Conservation (phyloP, 2,113 vertebrate species). For the Chlamydotis undulata region DNA sequence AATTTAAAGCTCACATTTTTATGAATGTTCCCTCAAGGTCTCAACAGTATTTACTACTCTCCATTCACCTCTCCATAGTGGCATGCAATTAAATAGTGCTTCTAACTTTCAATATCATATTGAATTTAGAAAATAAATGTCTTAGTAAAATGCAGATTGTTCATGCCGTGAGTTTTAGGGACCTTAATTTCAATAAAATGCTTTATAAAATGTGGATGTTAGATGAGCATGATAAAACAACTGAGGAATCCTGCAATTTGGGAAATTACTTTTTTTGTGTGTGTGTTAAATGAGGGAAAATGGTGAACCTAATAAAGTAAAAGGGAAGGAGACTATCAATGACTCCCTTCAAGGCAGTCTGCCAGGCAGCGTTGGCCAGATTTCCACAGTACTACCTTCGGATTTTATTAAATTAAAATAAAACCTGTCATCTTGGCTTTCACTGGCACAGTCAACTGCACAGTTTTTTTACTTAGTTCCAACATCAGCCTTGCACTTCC, state of each 20-base stretch:
- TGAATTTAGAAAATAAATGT: slow-evolving; percentile 59
- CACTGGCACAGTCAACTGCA: slow-evolving; percentile 51
- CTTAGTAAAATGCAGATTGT: slow-evolving; percentile 50
- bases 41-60: slow-evolving; percentile 35
- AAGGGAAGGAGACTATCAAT: slow-evolving; percentile 52
- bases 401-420: slow-evolving; percentile 79
- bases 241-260: slow-evolving; percentile 54
- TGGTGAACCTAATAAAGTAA: slow-evolving; percentile 49
- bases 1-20: slow-evolving; percentile 4
- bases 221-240: slow-evolving; percentile 53
- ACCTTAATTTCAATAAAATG: slow-evolving; percentile 59
- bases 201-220: slow-evolving; percentile 34
- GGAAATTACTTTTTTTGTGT: slow-evolving; percentile 61
- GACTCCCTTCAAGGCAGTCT: slow-evolving; percentile 61
- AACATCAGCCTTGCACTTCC: slow-evolving; percentile 36
- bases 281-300: slow-evolving; percentile 56
- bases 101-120: slow-evolving; percentile 43
- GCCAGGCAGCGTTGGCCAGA: slow-evolving; percentile 65
- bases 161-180: slow-evolving; percentile 45
- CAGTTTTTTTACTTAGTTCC: slow-evolving; percentile 55
- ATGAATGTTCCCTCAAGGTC: background rate
- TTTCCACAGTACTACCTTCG: slow-evolving; percentile 61
- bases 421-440: slow-evolving; percentile 67
- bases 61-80: background rate
- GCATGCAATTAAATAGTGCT: slow-evolving; percentile 18